Percentiles rank a stretch among this genome's conserved stretches.
Conservation (phyloP, 53 echinoderm and acorn worm species). For the Stichopus horrens region DNA sequence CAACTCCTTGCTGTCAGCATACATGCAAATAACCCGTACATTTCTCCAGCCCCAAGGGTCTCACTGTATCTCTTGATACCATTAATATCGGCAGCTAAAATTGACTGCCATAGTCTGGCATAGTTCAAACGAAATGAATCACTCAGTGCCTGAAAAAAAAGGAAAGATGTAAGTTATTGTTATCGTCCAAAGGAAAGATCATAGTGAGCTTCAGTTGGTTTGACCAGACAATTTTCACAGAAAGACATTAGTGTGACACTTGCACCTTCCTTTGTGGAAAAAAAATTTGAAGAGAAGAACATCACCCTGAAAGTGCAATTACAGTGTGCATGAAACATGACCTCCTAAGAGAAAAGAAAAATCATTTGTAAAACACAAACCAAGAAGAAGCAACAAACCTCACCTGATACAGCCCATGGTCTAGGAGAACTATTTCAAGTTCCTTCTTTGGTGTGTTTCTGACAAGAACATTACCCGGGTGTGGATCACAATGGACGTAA, state of each 20-base stretch:
- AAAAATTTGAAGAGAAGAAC: no score
- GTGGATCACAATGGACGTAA: constrained; percentile 96
- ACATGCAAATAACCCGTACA: constrained; percentile 95
- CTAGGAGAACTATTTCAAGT: constrained; percentile 87
- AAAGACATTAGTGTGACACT: neutral
- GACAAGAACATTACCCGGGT: constrained; percentile 90
- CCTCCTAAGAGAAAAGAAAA: no score
- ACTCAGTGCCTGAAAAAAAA: constrained; percentile 64
- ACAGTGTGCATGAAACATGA: no score
- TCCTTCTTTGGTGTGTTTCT: constrained; percentile 59
- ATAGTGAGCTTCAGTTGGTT: no score
- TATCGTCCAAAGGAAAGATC: neutral
- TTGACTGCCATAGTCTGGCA: constrained; percentile 86
- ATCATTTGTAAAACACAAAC: no score
- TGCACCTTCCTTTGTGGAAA: no score
- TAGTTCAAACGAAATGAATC: constrained; percentile 95
- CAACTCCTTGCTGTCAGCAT: constrained; percentile 95
- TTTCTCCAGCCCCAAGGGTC: constrained; percentile 83
- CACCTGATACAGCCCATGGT: constrained; percentile 99
- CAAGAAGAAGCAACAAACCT: neutral
- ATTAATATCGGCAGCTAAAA: constrained; percentile 84
- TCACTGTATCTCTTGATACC: constrained; percentile 84
- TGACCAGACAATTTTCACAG: no score
- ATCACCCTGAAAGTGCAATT: no score
- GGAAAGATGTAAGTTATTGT: neutral